Evolutionary conservation across 2,113 vertebrate species (phyloP).

Genomic region (Callipepla squamata): DNA sequence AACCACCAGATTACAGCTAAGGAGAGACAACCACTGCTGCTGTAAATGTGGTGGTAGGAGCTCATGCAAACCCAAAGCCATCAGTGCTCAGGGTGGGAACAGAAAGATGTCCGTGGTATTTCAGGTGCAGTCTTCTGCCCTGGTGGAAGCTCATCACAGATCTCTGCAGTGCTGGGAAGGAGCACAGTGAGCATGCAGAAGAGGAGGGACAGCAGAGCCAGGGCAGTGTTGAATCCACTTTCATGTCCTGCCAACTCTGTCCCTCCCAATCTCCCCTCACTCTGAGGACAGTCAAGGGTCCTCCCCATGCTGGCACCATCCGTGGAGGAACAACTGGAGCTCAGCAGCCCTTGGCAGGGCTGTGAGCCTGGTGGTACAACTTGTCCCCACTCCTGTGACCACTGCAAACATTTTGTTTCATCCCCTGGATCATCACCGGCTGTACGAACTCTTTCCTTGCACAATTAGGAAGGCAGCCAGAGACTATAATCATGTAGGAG

Average conservation of each 20-base stretch:
- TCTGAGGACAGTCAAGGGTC: neutral
- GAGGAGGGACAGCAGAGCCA: neutral
- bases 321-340: neutral
- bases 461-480: constrained; percentile 24
- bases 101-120: neutral
- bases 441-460: constrained; percentile 4
- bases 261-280: neutral
- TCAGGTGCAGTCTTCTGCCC: neutral
- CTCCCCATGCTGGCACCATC: neutral
- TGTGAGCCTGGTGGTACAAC: constrained; percentile 1
- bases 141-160: neutral
- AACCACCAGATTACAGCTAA: neutral
- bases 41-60: neutral
- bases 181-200: neutral
- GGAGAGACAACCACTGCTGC: neutral
- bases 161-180: neutral
- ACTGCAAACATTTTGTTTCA: neutral
- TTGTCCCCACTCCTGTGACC: neutral
- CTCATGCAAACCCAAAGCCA: neutral
- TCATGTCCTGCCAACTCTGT: constrained; percentile 2
- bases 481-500: neutral
- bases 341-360: constrained; percentile 15
- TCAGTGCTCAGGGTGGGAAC: neutral
- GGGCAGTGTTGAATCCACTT: neutral
- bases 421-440: neutral